Conservation (phyloP, 2,797 vertebrate genomes). For the Arnoldichthys spilopterus region DNA sequence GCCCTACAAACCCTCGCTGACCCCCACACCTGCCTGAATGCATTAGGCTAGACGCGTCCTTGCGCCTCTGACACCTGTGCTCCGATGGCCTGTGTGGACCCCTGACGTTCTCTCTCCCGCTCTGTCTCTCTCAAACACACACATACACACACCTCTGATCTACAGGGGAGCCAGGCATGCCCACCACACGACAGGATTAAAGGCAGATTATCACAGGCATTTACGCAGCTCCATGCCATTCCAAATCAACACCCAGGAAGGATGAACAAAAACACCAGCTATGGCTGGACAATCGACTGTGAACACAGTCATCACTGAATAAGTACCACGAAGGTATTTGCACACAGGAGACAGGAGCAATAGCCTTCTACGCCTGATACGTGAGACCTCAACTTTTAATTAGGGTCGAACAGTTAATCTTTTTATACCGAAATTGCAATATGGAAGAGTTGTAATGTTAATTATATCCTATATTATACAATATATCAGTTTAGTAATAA, state of each 20-base stretch:
- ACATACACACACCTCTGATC: constrained; percentile 41
- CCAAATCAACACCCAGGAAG: neutral
- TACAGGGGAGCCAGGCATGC: constrained; percentile 14
- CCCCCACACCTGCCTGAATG: constrained; percentile 74
- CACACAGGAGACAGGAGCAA: neutral
- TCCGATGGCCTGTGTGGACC: constrained; percentile 22
- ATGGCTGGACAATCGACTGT: too few relatives aligned
- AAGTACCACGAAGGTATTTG: neutral
- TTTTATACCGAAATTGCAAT: too few relatives aligned
- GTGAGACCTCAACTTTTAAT: too few relatives aligned
- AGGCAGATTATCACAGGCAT: constrained; percentile 15
- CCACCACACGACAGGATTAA: constrained; percentile 8
- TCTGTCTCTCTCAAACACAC: neutral
- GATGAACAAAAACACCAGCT: too few relatives aligned
- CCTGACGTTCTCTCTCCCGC: neutral
- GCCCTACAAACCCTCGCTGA: constrained; percentile 74
- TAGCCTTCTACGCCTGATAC: too few relatives aligned
- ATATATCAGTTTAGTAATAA: too few relatives aligned
- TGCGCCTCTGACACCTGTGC: constrained; percentile 41
- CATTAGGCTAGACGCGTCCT: constrained; percentile 65
- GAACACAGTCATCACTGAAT: too few relatives aligned
- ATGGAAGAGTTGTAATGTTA: too few relatives aligned
- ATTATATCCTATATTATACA: too few relatives aligned
- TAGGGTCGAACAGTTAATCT: too few relatives aligned
- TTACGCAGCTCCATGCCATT: neutral